Base-by-base conservation (phyloP, 2,797 vertebrate species). In the Hydrolagus colliei region DNA sequence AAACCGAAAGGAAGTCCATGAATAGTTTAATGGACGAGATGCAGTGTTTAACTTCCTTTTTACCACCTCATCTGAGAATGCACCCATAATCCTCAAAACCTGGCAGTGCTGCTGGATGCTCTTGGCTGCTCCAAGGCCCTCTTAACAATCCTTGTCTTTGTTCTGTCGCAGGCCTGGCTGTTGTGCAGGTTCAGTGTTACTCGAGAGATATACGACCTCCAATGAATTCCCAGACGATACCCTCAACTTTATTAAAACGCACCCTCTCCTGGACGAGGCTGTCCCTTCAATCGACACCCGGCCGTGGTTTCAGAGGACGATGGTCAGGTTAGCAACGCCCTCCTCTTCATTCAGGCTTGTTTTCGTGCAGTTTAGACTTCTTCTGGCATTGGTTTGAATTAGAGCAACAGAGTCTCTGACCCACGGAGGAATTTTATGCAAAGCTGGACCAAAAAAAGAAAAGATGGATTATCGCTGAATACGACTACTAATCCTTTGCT, bases 191-290 rank as follows among this genome's bases (percentile, higher is more conserved):
- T 95, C 95, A 59, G 88, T 93, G 4, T 94, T 94, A 16, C 92
- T 96, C 92, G 96, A 99, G 93, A 96, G 93, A 90, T 98, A 96
- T 85, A 91, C 95, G 89, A 94, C 95, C 10, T 99, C 98, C 91
- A 99, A 96, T 0, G 97, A 99, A 92, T 98, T 99, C 88, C 98
- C 97, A 0, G 98, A 99, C 9, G 98, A 99, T 89, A 98, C 97
- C 4, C 93, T 99, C 89, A 99, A 98, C 92, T 99, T 99, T 91
- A 97, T 99, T 92, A 99, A 99, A 94, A 96, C 96, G 73, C 98
- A 99, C 90, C 97, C 98, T 0, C 93, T 99, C 89, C 98, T 99
- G 97, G 98, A 99, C 0, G 97, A 99, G 91, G 97, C 98, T 0
- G 97, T 98, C 75, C 95, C 97, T 75, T 97, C 98, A 86, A 95